A percentile compares a stretch with the other conserved stretches of the same genome.
phyloP scores from a whole-genome alignment of 2,113 vertebrate species.

The Morone chrysops region DNA sequence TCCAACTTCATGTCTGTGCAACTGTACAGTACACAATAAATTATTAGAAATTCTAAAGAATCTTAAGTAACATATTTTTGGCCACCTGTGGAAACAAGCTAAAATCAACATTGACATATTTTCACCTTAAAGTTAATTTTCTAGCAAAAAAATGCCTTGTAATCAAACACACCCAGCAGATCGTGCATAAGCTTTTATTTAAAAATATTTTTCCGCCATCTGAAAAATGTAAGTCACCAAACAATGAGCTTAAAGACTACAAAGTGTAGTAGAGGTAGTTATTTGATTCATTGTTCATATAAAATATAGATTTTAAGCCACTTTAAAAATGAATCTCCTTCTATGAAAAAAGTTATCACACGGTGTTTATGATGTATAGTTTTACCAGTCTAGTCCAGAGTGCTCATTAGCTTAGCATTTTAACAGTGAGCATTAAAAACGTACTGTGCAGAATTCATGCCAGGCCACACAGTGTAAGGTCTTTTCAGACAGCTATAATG shows the following conservation, averaged over 20 bases:
- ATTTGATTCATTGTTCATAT: background rate
- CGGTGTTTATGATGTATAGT: background rate
- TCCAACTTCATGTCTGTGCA: too few relatives aligned
- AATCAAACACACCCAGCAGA: background rate
- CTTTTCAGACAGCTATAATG: constrained; percentile 11
- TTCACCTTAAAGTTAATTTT: too few relatives aligned
- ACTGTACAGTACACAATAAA: too few relatives aligned
- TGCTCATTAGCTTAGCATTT: background rate
- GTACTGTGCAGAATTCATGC: background rate
- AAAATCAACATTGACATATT: too few relatives aligned
- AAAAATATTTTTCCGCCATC: background rate
- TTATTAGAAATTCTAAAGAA: too few relatives aligned
- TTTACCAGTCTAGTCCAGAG: background rate
- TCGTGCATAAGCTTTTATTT: background rate
- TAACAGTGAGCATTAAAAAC: background rate
- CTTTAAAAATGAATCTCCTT: background rate
- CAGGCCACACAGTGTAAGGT: background rate
- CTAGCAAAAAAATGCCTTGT: background rate
- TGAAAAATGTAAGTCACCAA: background rate
- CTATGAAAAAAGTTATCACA: background rate
- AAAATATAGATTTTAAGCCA: background rate
- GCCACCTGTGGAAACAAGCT: too few relatives aligned
- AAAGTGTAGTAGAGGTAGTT: too few relatives aligned
- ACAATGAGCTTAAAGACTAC: background rate
- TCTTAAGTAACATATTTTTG: too few relatives aligned